These are phyloP conservation scores for Xenentodon cancila DNA, from an alignment of 2,797 vertebrate genomes.

Conservation along the genomic window DNA sequence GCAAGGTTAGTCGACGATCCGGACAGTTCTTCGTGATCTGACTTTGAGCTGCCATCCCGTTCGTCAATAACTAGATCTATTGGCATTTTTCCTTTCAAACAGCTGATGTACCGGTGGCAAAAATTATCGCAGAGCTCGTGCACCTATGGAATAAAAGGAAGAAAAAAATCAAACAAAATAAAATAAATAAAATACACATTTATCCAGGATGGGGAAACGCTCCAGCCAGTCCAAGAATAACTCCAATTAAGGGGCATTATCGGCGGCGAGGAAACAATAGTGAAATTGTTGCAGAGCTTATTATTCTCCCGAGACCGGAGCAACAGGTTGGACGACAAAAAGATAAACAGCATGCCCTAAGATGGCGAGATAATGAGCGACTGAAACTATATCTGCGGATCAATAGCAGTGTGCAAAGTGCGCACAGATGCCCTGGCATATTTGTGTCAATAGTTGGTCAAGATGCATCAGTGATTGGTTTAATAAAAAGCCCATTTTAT, in stretches of 20 bases:
- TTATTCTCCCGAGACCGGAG: slow-evolving; percentile 92
- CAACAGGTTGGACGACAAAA: slow-evolving; percentile 90
- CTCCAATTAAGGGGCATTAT: slow-evolving; percentile 87
- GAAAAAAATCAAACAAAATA: slow-evolving; percentile 43
- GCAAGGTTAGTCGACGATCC: slow-evolving; percentile 98
- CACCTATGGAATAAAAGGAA: slow-evolving; percentile 84
- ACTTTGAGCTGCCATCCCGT: slow-evolving; percentile 98
- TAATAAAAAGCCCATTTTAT: slow-evolving; percentile 44
- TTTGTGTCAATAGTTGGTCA: slow-evolving; percentile 47
- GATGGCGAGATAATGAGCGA: slow-evolving; percentile 70
- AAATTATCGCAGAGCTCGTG: slow-evolving; percentile 99
- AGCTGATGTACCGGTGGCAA: slow-evolving; percentile 99
- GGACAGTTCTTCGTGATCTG: slow-evolving; percentile 98
- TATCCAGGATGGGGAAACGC: slow-evolving; percentile 76
- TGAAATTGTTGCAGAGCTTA: slow-evolving; percentile 91
- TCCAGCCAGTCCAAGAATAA: slow-evolving; percentile 85
- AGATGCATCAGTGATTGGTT: slow-evolving; percentile 39
- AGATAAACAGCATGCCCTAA: slow-evolving; percentile 66
- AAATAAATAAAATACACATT: slow-evolving; percentile 53
- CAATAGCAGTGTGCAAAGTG: slow-evolving; percentile 63
- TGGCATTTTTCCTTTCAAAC: slow-evolving; percentile 99
- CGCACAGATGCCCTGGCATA: slow-evolving; percentile 43
- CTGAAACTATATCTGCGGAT: slow-evolving; percentile 77
- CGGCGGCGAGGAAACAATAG: slow-evolving; percentile 94
- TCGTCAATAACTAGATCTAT: slow-evolving; percentile 99